Percentiles rank a stretch among this genome's conserved stretches.
These are phyloP conservation scores for Danio choprae DNA, from an alignment of 2,797 vertebrate genomes.

Conservation along the genomic window DNA sequence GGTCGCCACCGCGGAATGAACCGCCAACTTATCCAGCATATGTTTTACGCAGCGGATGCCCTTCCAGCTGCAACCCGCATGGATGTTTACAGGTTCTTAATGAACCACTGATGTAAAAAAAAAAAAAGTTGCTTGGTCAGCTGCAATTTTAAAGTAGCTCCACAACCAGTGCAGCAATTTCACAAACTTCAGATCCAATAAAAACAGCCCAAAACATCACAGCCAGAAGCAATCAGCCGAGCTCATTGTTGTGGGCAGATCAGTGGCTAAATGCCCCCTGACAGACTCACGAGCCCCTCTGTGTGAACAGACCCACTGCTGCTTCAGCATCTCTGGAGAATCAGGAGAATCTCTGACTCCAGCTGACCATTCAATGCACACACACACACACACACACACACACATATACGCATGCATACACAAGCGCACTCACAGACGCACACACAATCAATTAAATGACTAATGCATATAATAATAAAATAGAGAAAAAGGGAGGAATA, in stretches of 20 bases:
- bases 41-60: too few species aligned
- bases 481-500: background rate
- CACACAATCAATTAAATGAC: background rate
- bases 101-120: too few species aligned
- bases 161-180: slow-evolving; percentile 2
- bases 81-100: too few species aligned
- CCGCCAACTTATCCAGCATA: too few species aligned
- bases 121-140: background rate
- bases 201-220: slow-evolving; percentile 16
- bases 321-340: slow-evolving; percentile 39
- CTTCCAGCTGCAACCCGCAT: too few species aligned
- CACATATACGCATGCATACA: background rate
- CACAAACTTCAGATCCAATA: slow-evolving; percentile 5
- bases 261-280: slow-evolving; percentile 24
- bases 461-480: background rate
- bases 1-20: too few species aligned
- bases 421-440: background rate
- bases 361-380: background rate
- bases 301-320: slow-evolving; percentile 32
- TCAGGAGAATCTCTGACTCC: slow-evolving; percentile 16
- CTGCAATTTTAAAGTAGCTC: slow-evolving; percentile 8
- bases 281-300: slow-evolving; percentile 27
- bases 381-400: background rate
- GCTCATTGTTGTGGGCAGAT: slow-evolving; percentile 32
- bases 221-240: slow-evolving; percentile 25